Evolutionary conservation across 1,140 invertebrate species (phyloP).

Genomic region (Aphidius ervi): DNA sequence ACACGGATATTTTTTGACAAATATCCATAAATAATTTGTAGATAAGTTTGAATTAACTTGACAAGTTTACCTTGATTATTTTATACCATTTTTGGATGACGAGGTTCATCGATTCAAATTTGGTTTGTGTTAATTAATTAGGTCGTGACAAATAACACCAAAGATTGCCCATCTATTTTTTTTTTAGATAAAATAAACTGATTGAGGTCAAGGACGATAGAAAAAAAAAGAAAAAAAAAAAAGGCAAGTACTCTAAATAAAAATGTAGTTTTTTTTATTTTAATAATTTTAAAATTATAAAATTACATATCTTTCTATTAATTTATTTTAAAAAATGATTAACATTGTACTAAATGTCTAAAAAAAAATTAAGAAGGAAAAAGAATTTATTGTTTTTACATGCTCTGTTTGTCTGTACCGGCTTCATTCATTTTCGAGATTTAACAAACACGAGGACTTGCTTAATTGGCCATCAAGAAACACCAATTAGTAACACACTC

Average conservation of each 20-base stretch:
- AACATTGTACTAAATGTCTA: too few relatives aligned
- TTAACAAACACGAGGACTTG: constrained; percentile 11
- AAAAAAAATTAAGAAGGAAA: too few relatives aligned
- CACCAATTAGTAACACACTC: constrained; percentile 3
- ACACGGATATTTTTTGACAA: neutral
- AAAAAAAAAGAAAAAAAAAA: neutral
- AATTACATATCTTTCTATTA: too few relatives aligned
- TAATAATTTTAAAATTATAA: too few relatives aligned
- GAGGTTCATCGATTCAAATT: constrained; percentile 11
- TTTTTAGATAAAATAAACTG: constrained; percentile 2
- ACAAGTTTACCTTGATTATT: constrained; percentile 13
- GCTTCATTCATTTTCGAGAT: constrained; percentile 8
- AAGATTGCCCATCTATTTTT: neutral
- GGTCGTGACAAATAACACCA: neutral
- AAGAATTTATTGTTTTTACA: neutral
- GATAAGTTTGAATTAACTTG: neutral
- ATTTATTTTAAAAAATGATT: too few relatives aligned
- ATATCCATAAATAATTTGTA: neutral
- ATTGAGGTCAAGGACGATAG: constrained; percentile 19
- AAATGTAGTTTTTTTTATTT: too few relatives aligned
- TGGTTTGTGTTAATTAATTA: constrained; percentile 11
- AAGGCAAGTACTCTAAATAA: too few relatives aligned
- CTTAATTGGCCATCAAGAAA: constrained; percentile 8
- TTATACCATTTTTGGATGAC: constrained; percentile 9
- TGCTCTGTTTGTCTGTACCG: constrained; percentile 9